phyloP scores from a whole-genome alignment of 1,140 invertebrate genomes.

The Pogonomyrmex californicus region DNA sequence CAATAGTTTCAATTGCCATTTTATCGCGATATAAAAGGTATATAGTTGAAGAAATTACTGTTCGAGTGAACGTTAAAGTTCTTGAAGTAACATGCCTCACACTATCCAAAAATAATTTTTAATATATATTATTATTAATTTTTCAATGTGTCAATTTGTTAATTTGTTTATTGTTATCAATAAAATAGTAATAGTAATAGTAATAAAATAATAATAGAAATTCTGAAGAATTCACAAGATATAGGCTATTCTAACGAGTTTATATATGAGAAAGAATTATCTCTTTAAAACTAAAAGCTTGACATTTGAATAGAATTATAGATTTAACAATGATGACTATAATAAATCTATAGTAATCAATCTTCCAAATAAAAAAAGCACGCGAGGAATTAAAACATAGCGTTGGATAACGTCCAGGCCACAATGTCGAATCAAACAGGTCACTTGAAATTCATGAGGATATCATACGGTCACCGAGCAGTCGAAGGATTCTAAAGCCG shows the following conservation, averaged over 20 bases:
- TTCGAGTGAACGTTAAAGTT: constrained; percentile 5
- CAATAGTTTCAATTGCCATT: constrained; percentile 27
- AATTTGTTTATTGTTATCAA: no score
- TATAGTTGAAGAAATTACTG: constrained; percentile 6
- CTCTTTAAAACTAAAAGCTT: background rate
- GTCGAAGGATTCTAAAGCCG: constrained; percentile 28
- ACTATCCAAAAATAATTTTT: background rate
- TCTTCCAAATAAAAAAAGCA: background rate
- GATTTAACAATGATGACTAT: background rate
- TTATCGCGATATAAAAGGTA: constrained; percentile 17
- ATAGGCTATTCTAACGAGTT: background rate
- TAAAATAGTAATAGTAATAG: no score
- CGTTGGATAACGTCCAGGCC: constrained; percentile 49
- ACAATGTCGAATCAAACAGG: constrained; percentile 44
- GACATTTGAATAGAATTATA: background rate
- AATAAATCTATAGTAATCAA: background rate
- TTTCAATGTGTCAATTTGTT: no score
- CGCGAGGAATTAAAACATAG: constrained; percentile 9
- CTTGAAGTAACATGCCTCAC: constrained; percentile 12
- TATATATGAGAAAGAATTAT: background rate
- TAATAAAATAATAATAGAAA: background rate
- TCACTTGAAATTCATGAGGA: constrained; percentile 58
- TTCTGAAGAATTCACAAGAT: background rate
- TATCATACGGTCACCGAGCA: constrained; percentile 57
- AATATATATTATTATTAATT: background rate